These are phyloP conservation scores for Numida meleagris DNA, from an alignment of 2,113 vertebrate species.

Conservation along the genomic window DNA sequence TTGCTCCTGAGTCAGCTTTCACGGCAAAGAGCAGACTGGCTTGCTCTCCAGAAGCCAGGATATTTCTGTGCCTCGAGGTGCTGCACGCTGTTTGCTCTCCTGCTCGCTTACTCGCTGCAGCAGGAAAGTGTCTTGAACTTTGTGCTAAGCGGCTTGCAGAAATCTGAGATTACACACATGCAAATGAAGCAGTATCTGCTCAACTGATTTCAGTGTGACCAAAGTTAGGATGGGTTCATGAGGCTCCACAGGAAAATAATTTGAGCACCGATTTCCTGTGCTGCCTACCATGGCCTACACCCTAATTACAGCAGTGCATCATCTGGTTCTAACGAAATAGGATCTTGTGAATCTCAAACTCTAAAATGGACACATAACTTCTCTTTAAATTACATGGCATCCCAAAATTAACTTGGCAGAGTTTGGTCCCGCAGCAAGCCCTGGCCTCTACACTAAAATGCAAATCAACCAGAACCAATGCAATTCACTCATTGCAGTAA, in stretches of 20 bases:
- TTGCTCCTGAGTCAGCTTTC: neutral
- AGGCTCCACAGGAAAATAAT: neutral
- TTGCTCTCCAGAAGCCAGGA: neutral
- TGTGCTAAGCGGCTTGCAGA: neutral
- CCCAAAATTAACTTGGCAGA: neutral
- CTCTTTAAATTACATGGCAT: neutral
- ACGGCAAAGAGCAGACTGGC: neutral
- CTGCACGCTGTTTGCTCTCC: neutral
- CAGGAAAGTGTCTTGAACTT: neutral
- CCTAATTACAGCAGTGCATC: neutral
- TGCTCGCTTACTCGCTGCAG: neutral
- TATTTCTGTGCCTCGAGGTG: neutral
- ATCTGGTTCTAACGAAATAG: neutral
- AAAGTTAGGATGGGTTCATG: neutral
- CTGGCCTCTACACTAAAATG: neutral
- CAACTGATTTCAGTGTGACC: conserved; percentile 1
- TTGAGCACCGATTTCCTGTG: neutral
- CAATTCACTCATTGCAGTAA: neutral
- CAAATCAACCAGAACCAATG: neutral
- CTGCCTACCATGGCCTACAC: neutral
- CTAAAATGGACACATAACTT: neutral
- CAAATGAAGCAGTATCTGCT: neutral
- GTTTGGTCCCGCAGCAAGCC: neutral
- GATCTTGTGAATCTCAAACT: neutral
- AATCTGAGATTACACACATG: neutral